Base-by-base conservation (phyloP, 2,888 invertebrate genomes). In the Amorpha juglandis region DNA sequence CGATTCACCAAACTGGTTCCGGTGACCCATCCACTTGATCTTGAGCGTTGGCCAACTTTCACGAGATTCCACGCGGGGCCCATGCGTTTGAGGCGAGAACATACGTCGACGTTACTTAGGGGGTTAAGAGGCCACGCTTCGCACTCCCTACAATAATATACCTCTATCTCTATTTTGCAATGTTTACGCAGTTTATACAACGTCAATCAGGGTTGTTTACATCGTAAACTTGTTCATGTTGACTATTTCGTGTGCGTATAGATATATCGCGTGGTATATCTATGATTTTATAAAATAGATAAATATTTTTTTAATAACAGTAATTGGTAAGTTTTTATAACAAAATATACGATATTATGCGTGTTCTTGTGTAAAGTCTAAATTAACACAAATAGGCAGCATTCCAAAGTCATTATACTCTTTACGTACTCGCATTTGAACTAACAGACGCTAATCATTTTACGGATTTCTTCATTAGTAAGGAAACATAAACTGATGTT, bases 31-130 rank as follows among this genome's bases (percentile, higher is more conserved):
- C 89, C 89, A 89, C 90, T 89, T 89, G 86, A 85, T 87, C 85
- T 87, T 84, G 83, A 76, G 76, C 81, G 80, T 81, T 87, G 89
- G 88, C 89, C 90, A 90, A 92, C 92, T 93, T 93, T 93, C 92
- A 84, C 92, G 85, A 91, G 92, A 93, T 92, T 92, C 92, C 91
- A 81, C 82, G 76, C 76, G 80, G 78, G 81, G 77, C 77, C 82
- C 76, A 73, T 75, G 74, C 78, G 74, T 72, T 71, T 35, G 52
- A 65, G 48, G 67, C 71, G 84, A 84, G 81, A 84, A 83, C 80
- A 78, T 79, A 79, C 80, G 82, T 84, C 78, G 71, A 63, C 58
- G 63, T 21, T 42, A 53, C 51, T 64, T 53, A 38, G 52, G 42
- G 33, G 64, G 52, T 48, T 53, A 38, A 64, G 27, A 11, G 38